phyloP scores from a whole-genome alignment of 2,113 vertebrate genomes.

The Girardinichthys multiradiatus region DNA sequence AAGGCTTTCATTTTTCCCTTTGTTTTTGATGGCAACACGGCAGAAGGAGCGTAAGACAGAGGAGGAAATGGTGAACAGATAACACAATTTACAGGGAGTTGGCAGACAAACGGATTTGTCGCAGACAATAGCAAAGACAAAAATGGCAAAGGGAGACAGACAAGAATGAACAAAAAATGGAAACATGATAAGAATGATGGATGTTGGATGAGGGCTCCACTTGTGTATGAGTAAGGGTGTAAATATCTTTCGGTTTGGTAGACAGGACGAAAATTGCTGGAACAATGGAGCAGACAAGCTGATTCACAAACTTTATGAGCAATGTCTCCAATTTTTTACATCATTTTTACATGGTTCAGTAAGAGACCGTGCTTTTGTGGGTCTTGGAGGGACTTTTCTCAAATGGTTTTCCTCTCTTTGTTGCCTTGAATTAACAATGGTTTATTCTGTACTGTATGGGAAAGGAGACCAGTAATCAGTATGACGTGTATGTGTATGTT shows the following conservation, averaged over 20 bases:
- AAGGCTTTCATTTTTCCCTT: slow-evolving; percentile 62
- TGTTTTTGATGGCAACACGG: slow-evolving; percentile 62
- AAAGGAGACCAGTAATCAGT: slow-evolving; percentile 25
- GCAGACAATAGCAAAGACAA: slow-evolving; percentile 49
- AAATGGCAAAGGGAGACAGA: slow-evolving; percentile 50
- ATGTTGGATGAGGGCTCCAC: slow-evolving; percentile 22
- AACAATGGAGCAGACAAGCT: slow-evolving; percentile 25
- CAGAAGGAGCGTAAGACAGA: slow-evolving; percentile 30
- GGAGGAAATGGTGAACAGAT: slow-evolving; percentile 58
- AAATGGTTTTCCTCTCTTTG: slow-evolving; percentile 51
- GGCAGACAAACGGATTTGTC: slow-evolving; percentile 23
- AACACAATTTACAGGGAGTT: slow-evolving; percentile 48
- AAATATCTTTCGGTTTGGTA: slow-evolving; percentile 22
- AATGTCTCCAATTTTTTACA: slow-evolving; percentile 20
- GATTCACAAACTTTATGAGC: slow-evolving; percentile 22
- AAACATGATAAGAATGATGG: slow-evolving; percentile 65
- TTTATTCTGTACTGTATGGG: slow-evolving; percentile 38
- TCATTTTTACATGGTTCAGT: neutral
- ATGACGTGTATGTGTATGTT: neutral
- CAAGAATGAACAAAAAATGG: slow-evolving; percentile 59
- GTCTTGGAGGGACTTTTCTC: slow-evolving; percentile 44
- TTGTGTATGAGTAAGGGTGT: slow-evolving; percentile 5
- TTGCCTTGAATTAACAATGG: slow-evolving; percentile 50
- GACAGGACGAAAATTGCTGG: slow-evolving; percentile 21
- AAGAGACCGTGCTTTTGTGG: slow-evolving; percentile 2